Base-by-base conservation (phyloP, 2,888 invertebrate genomes). In the Ochlodes sylvanus region DNA sequence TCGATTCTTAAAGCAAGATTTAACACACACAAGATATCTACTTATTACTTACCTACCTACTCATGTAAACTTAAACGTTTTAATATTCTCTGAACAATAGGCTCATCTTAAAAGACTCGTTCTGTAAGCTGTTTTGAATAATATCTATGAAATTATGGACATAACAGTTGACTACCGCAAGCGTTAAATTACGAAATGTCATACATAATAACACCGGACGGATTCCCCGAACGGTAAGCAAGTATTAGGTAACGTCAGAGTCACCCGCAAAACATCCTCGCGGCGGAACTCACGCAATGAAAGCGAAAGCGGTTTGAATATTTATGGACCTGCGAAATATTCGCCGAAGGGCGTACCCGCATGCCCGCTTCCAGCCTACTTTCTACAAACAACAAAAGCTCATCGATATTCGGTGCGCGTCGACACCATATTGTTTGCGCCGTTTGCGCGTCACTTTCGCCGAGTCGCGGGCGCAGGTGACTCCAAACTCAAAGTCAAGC, bases 281-380 rank as follows among this genome's bases (percentile, higher is more conserved):
- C 77, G 72, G 73, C 81, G 83, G 83, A 83, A 85, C 81, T 87
- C 86, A 84, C 85, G 86, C 86, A 88, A 87, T 86, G 89, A 89
- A 92, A 92, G 88, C 77, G 92, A 92, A 92, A 92, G 92, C 81
- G 87, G 77, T 79, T 81, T 86, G 84, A 89, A 89, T 90, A 89
- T 92, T 90, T 90, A 92, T 89, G 85, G 84, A 86, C 83, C 83
- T 84, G 91, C 90, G 88, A 89, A 91, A 88, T 90, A 88, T 90
- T 88, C 86, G 88, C 89, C 87, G 85, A 91, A 93, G 92, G 93
- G 92, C 92, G 88, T 88, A 85, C 92, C 92, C 92, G 92, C 86
- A 91, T 91, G 83, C 77, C 77, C 56, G 64, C 60, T 61, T 81
- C 77, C 81, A 79, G 73, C 79, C 84, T 86, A 83, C 93, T 92